Base-by-base conservation (phyloP, 2,888 invertebrate species). In the Pyrocoelia pectoralis region DNA sequence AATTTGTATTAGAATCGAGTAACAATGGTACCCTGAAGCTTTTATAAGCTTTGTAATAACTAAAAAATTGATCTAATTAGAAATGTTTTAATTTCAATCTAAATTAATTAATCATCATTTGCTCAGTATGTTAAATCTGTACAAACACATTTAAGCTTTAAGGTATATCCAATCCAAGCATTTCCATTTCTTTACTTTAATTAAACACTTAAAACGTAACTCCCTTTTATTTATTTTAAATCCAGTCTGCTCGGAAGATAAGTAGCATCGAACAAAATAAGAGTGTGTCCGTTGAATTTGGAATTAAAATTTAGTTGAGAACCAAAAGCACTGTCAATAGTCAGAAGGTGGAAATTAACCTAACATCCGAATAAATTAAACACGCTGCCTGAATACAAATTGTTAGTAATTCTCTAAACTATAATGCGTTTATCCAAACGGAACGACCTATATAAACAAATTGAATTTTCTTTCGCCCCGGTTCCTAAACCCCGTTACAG, bases 381-480 rank as follows among this genome's bases (percentile, higher is more conserved):
- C 56, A 52, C 64, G 59, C 60, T 53, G 29, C 41, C 59, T 56
- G 64, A 64, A 64, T 64, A 64, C 64, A 64, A 64, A 64, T 64
- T 64, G 64, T 64, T 56, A 64, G 64, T 64, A 60, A 59, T 64
- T 56, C 60, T 50, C 64, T 59, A 64, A 64, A 64, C 64, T 64
- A 59, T 59, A 64, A 64, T 64, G 64, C 64, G 59, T 60, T 60
- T 64, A 64, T 60, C 64, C 60, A 64, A 64, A 64, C 64, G 64
- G 64, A 64, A 64, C 64, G 64, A 64, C 64, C 64, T 64, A 64
- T 64, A 64, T 64, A 64, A 64, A 64, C 64, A 64, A 64, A 64
- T 64, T 64, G 64, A 64, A 64, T 64, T 64, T 64, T 64, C 64
- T 64, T 64, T 64, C 56, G 64, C 59, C 60, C 60, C 64, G 64